Evolutionary conservation across 35 echinoderm and acorn worm genomes (phyloP).

Genomic region (Lytechinus pictus): DNA sequence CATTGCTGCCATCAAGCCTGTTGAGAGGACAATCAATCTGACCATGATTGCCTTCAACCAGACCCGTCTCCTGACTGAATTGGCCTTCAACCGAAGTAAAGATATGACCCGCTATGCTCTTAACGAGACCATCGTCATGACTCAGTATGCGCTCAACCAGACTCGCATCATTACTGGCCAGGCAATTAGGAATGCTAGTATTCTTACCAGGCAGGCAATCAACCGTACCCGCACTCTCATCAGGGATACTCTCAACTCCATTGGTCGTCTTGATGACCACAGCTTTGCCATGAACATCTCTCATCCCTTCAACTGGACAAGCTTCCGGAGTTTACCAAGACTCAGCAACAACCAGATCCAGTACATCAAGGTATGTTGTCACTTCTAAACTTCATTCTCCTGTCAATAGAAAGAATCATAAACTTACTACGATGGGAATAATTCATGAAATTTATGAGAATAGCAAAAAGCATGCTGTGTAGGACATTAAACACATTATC

Average conservation of each 20-base stretch:
- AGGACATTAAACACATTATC: too few species aligned
- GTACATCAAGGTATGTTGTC: constrained; percentile 35
- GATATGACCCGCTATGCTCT: constrained; percentile 9
- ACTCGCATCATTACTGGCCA: background rate
- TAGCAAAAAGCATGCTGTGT: too few species aligned
- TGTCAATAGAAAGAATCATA: too few species aligned
- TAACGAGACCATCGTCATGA: constrained; percentile 28
- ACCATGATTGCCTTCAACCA: constrained; percentile 21
- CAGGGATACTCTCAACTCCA: constrained; percentile 56
- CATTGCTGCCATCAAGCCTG: constrained; percentile 20
- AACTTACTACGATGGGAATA: too few species aligned
- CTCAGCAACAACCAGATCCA: constrained; percentile 81
- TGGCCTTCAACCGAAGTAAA: constrained; percentile 41
- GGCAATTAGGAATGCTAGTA: constrained; percentile 28
- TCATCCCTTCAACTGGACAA: constrained; percentile 93
- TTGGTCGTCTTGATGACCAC: constrained; percentile 68
- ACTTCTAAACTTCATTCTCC: too few species aligned
- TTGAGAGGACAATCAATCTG: constrained; percentile 9
- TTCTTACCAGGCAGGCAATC: constrained; percentile 47
- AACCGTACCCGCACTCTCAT: constrained; percentile 50
- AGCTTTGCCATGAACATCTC: constrained; percentile 91
- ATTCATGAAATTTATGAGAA: too few species aligned
- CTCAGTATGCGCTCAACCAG: constrained; percentile 43
- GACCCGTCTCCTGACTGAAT: constrained; percentile 30
- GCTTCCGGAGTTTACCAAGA: constrained; percentile 76